A percentile compares a stretch with the other conserved stretches of the same genome.
Conservation (phyloP, 1,140 invertebrate species). For the Drosophila kikkawai region DNA sequence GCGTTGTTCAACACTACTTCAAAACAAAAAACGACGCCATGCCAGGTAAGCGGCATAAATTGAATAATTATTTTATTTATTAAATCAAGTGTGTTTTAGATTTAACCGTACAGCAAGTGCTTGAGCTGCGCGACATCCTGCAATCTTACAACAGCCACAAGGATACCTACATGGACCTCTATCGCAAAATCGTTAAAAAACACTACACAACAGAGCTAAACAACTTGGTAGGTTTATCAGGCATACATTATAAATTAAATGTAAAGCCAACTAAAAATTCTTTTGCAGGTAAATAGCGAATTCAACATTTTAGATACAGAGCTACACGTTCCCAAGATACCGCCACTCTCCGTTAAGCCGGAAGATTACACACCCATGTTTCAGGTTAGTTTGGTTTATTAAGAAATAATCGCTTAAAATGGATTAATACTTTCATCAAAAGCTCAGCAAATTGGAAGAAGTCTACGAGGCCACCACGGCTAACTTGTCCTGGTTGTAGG, state of each 20-base stretch:
- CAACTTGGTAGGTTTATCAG: slow-evolving; percentile 44
- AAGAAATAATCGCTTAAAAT: neutral
- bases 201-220: slow-evolving; percentile 52
- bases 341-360: neutral
- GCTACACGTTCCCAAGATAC: slow-evolving; percentile 50
- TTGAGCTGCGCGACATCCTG: slow-evolving; percentile 42
- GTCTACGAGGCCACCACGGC: slow-evolving; percentile 41
- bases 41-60: slow-evolving; percentile 41
- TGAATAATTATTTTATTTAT: neutral
- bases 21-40: slow-evolving; percentile 44
- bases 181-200: slow-evolving; percentile 55
- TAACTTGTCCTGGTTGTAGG: slow-evolving; percentile 30
- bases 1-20: slow-evolving; percentile 19
- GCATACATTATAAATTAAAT: neutral
- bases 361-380: slow-evolving; percentile 37
- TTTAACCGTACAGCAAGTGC: slow-evolving; percentile 48
- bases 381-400: slow-evolving; percentile 33
- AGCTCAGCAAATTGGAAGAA: slow-evolving; percentile 50
- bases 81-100: slow-evolving; percentile 23
- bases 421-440: slow-evolving; percentile 13
- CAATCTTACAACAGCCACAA: slow-evolving; percentile 34
- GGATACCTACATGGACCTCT: slow-evolving; percentile 42
- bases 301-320: slow-evolving; percentile 38
- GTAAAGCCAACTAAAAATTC: neutral
- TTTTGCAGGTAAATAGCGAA: slow-evolving; percentile 45